Evolutionary conservation across 2,888 invertebrate species (phyloP).

Genomic region (Athrips mouffetella): DNA sequence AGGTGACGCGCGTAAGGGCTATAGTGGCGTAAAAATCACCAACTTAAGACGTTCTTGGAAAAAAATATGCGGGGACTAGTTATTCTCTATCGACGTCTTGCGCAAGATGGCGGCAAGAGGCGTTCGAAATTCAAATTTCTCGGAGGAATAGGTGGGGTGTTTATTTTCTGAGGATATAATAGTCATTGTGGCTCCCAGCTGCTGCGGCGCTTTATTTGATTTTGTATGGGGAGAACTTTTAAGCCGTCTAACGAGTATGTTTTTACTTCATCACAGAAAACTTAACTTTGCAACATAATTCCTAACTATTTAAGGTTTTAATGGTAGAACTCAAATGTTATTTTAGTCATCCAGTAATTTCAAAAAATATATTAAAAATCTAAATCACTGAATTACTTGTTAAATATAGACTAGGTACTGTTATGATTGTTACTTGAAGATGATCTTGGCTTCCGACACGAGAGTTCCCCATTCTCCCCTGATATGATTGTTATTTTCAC

Average conservation of each 20-base stretch:
- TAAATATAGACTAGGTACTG: too few species aligned
- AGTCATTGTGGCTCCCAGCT: slow-evolving; percentile 29
- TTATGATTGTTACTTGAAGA: too few species aligned
- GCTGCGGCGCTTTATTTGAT: slow-evolving; percentile 44
- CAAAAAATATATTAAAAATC: not conserved
- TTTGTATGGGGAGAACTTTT: slow-evolving; percentile 35
- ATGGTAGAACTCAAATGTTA: slow-evolving; percentile 7
- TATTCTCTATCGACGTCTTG: slow-evolving; percentile 76
- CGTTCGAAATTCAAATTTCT: slow-evolving; percentile 75
- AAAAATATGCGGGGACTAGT: slow-evolving; percentile 66
- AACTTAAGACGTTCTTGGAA: slow-evolving; percentile 76
- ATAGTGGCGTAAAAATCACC: slow-evolving; percentile 72
- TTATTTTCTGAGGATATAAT: slow-evolving; percentile 40
- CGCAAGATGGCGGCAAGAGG: slow-evolving; percentile 73
- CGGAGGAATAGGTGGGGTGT: slow-evolving; percentile 70
- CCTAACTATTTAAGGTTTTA: not conserved
- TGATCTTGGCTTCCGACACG: too few species aligned
- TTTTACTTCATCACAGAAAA: slow-evolving; percentile 7
- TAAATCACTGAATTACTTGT: too few species aligned
- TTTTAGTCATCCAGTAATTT: slow-evolving; percentile 2
- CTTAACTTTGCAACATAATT: not conserved
- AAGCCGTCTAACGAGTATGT: slow-evolving; percentile 34
- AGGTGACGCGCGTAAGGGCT: slow-evolving; percentile 68
- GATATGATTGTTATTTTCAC: too few species aligned
- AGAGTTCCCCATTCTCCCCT: too few species aligned